phyloP scores from a whole-genome alignment of 2,888 invertebrate genomes.

The Leptopilina myrica region DNA sequence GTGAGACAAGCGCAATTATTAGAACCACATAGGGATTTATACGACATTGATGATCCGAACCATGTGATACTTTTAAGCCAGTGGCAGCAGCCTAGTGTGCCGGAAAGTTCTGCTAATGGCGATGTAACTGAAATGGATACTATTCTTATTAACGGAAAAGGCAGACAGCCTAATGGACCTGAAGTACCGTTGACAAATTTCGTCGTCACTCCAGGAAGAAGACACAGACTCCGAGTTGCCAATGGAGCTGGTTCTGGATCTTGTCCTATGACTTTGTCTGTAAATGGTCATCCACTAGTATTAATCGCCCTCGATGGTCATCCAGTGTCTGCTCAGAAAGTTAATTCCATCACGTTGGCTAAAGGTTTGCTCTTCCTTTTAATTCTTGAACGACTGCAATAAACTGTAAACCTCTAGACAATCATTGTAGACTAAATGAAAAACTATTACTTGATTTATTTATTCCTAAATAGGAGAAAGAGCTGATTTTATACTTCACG shows the following conservation, averaged over 20 bases:
- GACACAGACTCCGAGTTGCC: slow-evolving; percentile 83
- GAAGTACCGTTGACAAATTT: slow-evolving; percentile 75
- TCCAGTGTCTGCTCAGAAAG: slow-evolving; percentile 80
- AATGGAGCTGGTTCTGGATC: slow-evolving; percentile 83
- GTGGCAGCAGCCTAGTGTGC: slow-evolving; percentile 80
- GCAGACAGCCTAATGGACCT: slow-evolving; percentile 77
- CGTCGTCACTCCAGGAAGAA: slow-evolving; percentile 79
- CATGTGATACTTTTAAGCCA: slow-evolving; percentile 85
- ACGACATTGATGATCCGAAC: slow-evolving; percentile 84
- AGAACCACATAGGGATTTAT: slow-evolving; percentile 81
- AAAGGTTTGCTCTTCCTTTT: slow-evolving; percentile 77
- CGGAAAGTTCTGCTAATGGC: slow-evolving; percentile 71
- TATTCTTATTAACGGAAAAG: slow-evolving; percentile 82
- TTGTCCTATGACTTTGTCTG: slow-evolving; percentile 83
- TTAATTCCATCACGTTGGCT: slow-evolving; percentile 79
- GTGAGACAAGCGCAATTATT: slow-evolving; percentile 82
- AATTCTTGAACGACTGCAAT: neutral
- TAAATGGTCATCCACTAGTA: slow-evolving; percentile 82
- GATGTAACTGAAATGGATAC: slow-evolving; percentile 78
- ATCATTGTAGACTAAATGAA: too few relatives aligned
- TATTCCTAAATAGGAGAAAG: slow-evolving; percentile 80
- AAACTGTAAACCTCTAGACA: too few relatives aligned
- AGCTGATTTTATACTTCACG: slow-evolving; percentile 85
- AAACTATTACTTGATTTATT: too few relatives aligned
- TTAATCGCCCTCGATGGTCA: slow-evolving; percentile 86